Evolutionary conservation across 1,140 invertebrate species (phyloP), one percentile per base, ranked within the genome.

Genomic region (Xylocopa sonorina): DNA sequence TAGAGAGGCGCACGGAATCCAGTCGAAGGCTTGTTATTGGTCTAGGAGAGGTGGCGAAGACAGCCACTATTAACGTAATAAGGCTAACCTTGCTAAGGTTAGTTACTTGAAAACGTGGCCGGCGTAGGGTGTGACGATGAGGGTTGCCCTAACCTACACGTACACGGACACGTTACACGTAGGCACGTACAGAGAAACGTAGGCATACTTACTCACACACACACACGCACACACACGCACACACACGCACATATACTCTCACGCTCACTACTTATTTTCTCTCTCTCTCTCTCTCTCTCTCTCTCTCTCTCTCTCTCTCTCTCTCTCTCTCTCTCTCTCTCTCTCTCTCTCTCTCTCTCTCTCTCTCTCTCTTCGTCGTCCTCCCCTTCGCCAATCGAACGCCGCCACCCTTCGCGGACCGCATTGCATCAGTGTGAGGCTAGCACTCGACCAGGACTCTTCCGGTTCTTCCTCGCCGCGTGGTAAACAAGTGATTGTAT

Each of bases 391-490:
- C 71, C 81, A 89, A 87, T 81, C 81, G 79, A 89, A 89, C 85
- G 82, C 84, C 83, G 82, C 84, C 89, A 85, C 87, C 86, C 76
- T 82, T 81, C 75, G 62, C 83, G 75, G 82, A 48, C 86, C 71
- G 85, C 88, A 88, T 84, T 84, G 89, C 89, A 87, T 89, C 89
- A 90, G 89, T 90, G 86, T 81, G 78, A 84, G 84, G 75, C 84
- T 78, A 84, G 73, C 89, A 79, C 81, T 85, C 88, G 84, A 63
- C 27, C 77, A 78, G 86, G 73, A 80, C 86, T 86, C 83, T 86
- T 86, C 84, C 72, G 79, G 75, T 84, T 77, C 84, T 87, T 85
- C 58, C 64, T 78, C 80, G n/a, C 38, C 48, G 69, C 46, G 66
- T 86, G 62, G 67, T 86, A 84, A 84, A 84, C 83, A 84, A 78